These are phyloP conservation scores for Paragorgia papillata DNA, from an alignment of 92 coral and sea anemone species.

Conservation along the genomic window DNA sequence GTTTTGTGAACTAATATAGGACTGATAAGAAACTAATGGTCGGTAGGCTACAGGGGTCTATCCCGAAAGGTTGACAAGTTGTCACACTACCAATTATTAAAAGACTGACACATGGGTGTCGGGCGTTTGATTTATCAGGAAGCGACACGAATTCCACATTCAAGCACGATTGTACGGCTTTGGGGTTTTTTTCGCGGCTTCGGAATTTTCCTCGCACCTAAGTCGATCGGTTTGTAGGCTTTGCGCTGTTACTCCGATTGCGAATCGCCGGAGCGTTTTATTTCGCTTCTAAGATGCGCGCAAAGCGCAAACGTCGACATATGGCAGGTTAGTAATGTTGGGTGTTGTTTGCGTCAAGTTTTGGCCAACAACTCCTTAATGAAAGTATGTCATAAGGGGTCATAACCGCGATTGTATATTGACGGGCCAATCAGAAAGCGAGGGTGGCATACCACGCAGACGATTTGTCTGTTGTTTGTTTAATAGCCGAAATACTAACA, in stretches of 20 bases:
- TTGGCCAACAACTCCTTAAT: constrained; percentile 26
- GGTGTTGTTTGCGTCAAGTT: constrained; percentile 29
- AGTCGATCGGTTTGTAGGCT: background rate
- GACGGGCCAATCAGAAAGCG: constrained; percentile 18
- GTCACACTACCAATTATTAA: too few species aligned
- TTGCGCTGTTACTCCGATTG: background rate
- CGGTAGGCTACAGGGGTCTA: constrained; percentile 35
- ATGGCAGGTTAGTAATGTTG: constrained; percentile 28
- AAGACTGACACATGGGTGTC: constrained; percentile 32
- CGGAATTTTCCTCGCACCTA: background rate
- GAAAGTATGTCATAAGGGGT: constrained; percentile 13
- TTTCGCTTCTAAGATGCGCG: background rate
- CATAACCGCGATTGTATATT: constrained; percentile 16
- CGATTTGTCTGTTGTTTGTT: constrained; percentile 39
- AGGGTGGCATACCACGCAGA: constrained; percentile 13
- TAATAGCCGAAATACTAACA: background rate
- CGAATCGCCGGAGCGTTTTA: background rate
- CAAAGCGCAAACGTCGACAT: constrained; percentile 6
- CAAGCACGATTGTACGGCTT: constrained; percentile 11
- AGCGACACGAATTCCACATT: constrained; percentile 44
- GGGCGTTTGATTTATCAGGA: constrained; percentile 45
- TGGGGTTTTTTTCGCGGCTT: too few species aligned
- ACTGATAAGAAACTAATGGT: constrained; percentile 42
- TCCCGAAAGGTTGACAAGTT: constrained; percentile 12
- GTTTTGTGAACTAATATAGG: constrained; percentile 45